Evolutionary conservation across 2,888 invertebrate genomes (phyloP), one percentile per base, ranked within the genome.

Genomic region (Bursaphelenchus okinawaensis): DNA sequence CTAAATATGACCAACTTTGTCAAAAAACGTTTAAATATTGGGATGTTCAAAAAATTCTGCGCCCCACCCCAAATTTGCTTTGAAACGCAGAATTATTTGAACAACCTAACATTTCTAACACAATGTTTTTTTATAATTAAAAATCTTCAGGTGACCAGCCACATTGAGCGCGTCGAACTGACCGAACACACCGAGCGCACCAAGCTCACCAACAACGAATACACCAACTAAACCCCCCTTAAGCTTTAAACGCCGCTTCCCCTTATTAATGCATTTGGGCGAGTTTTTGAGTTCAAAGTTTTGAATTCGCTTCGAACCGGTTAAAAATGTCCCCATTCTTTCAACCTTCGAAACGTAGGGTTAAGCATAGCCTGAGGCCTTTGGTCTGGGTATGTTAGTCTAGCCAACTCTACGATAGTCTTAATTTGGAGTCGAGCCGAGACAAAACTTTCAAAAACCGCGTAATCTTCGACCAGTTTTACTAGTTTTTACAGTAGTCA

Each of bases 111-210:
- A n/a, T n/a, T n/a, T n/a, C n/a, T n/a, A n/a, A n/a, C n/a, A n/a
- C n/a, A n/a, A n/a, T n/a, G n/a, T n/a, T n/a, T n/a, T n/a, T n/a
- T n/a, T n/a, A n/a, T n/a, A n/a, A n/a, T n/a, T n/a, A n/a, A n/a
- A n/a, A n/a, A 67, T 51, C 64, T 74, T 66, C 66, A 76, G 76
- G 74, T 77, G 28, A 70, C 72, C 26, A 66, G 68, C 22, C 68
- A 72, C 55, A 75, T 78, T 29, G 72, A 78, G 26, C 71, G 68
- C 28, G 71, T 78, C 20, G 78, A 78, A 52, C 62, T 78, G 23
- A 73, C 70, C 31, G 77, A 75, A 59, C 72, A 73, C 66, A 69
- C 69, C 31, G 67, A 73, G 22, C 20, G 55, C 1, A 23, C 54
- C 26, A 54, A 54, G 27, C 61, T 60, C 19, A 62, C 62, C 60